Evolutionary conservation across 2,888 invertebrate species (phyloP).

Genomic region (Spisula subtruncata): DNA sequence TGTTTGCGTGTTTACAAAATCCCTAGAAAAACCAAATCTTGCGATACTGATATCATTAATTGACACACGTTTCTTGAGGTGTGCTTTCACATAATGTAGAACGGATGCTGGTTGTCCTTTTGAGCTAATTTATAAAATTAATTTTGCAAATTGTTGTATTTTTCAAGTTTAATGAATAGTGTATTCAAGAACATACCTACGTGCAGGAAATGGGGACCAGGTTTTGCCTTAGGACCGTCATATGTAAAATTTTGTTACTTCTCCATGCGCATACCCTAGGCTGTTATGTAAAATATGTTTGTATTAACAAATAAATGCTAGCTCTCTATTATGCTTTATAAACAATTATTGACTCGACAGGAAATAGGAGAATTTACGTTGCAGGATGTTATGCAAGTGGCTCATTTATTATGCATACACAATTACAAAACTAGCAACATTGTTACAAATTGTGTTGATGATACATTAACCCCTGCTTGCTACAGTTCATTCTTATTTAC

Average conservation of each 20-base stretch:
- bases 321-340: neutral
- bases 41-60: neutral
- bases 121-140: neutral
- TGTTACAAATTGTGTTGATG: neutral
- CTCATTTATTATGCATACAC: neutral
- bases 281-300: neutral
- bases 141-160: conserved; percentile 4
- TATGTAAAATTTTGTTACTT: too few relatives aligned
- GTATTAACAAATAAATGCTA: neutral
- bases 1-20: neutral
- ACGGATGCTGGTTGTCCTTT: neutral
- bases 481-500: neutral
- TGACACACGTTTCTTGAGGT: neutral
- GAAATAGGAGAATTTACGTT: neutral
- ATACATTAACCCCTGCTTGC: neutral
- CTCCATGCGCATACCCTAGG: neutral
- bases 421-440: neutral
- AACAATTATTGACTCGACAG: neutral
- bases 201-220: neutral
- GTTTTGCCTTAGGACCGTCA: neutral
- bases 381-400: neutral
- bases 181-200: neutral
- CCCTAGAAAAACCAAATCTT: neutral
- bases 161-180: neutral
- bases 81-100: conserved; percentile 8